Conservation (phyloP, 2,797 vertebrate species). For the Synaphobranchus kaupii region DNA sequence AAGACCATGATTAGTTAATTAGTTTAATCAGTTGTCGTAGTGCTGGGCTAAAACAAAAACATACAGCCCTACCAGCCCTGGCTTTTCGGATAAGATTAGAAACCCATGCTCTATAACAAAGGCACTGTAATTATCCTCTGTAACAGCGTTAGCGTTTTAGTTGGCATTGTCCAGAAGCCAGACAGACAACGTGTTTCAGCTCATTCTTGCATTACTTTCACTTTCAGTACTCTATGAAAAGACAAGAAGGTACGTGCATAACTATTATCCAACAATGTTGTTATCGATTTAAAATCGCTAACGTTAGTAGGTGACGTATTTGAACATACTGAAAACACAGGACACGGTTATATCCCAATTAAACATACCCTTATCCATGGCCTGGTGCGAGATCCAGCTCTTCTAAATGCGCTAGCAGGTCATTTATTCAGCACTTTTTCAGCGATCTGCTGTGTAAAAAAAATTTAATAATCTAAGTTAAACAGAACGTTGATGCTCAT, state of each 20-base stretch:
- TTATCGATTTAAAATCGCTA: not conserved
- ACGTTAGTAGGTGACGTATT: not conserved
- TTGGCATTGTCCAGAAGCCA: not conserved
- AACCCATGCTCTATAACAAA: not conserved
- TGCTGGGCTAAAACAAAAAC: no score
- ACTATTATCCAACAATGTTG: not conserved
- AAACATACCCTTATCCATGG: constrained; percentile 47
- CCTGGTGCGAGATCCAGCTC: constrained; percentile 17
- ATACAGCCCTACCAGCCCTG: no score
- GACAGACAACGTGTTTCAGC: not conserved
- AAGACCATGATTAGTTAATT: no score
- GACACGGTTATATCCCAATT: not conserved
- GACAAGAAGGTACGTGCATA: not conserved
- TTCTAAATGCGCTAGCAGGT: constrained; percentile 22
- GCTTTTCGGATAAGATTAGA: no score
- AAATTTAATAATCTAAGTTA: constrained; percentile 1
- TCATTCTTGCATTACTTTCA: not conserved
- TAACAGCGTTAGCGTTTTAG: not conserved
- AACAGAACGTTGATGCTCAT: constrained; percentile 3
- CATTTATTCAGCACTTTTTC: constrained; percentile 32
- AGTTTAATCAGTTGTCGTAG: no score
- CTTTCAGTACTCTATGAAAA: not conserved
- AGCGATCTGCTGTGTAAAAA: not conserved
- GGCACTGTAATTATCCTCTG: not conserved
- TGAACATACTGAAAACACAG: not conserved